Evolutionary conservation across 2,888 invertebrate species (phyloP), one percentile per base, ranked within the genome.

Genomic region (Cataglyphis rosenhaueri): DNA sequence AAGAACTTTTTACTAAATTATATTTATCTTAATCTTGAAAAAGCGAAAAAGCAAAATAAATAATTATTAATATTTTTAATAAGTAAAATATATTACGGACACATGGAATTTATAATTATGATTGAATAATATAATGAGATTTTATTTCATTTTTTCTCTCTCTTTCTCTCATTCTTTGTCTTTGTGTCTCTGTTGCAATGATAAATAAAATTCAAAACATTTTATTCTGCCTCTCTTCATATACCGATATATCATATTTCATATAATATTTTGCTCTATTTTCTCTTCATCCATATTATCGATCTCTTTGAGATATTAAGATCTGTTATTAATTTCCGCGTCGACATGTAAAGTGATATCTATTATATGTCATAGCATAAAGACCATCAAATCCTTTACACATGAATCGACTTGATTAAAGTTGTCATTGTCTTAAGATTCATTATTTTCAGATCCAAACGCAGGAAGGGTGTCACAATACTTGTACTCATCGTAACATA

Each of bases 361-460:
- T 59, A 32, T 10, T 8, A 21, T 41, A 44, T 18, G 44, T 59
- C 21, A 44, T 5, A 21, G 29, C 5, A 6, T 48, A 32, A 21
- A 32, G 32, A 57, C 44, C 9, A 10, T 59, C 21, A 35, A 66
- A 44, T 29, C 9, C 38, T 65, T 55, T 29, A 55, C 65, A 55
- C 55, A n/a, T 21, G 41, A 57, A 65, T 76, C 41, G n/a, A 32
- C 12, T 29, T 35, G 75, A 75, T 52, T 48, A 25, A 52, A 38
- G 66, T 29, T 65, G 66, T 41, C 44, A 5, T 52, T 65, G 75
- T 64, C 25, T 52, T 10, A 55, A 61, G 68, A 59, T 35, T 12
- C 44, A 68, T 78, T 78, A 78, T 78, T 44, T 78, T 78, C 21
- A 78, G 18, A 25, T 44, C n/a, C 44, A 44, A 44, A 68, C 78